Base-by-base conservation (phyloP, 2,113 vertebrate genomes). In the Glareola pratincola region DNA sequence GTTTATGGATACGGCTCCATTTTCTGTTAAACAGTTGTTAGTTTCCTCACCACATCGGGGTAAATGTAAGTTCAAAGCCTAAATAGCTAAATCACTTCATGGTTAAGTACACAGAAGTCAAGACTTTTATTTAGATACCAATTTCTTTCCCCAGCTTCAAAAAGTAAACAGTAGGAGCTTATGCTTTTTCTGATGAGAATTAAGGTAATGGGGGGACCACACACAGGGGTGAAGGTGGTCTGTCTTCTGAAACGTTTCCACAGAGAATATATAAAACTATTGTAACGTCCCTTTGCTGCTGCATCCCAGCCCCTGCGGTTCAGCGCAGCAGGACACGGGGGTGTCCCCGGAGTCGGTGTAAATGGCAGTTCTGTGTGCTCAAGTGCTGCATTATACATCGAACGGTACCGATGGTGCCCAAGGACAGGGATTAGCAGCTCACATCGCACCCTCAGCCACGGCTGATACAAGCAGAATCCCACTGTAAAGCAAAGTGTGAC, bases 321-420 rank as follows among this genome's bases (percentile, higher is more conserved):
- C 43, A 51, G 36, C 19, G 30, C 34, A 0, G 0, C 0, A n/a
- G n/a, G 6, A 11, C 39, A 8, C 39, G 8, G 39, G 39, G 39
- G 11, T 34, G n/a, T 9, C 16, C 26, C 50, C 30, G 5, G 13
- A 2, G 0, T 9, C 45, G 63, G 45, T 45, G 10, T n/a, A 21
- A 77, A 67, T 36, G 24, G 45, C 36, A 30, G 1, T 39, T 88
- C 18, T 39, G 64, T 22, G 32, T 32, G 30, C 63, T 64, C 23
- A 51, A 16, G 12, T n/a, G 9, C 37, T 32, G 23, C 30, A 2
- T 34, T 37, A 7, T 18, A 43, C 4, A 1, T n/a, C 57, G 34
- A 54, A 29, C 41, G 74, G 41, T 4, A 62, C 54, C 41, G 69
- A 29, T 4, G 10, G 11, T 0, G 0, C 30, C 27, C 29, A 23